phyloP scores from a whole-genome alignment of 2,888 invertebrate species.

The Spodoptera picta region DNA sequence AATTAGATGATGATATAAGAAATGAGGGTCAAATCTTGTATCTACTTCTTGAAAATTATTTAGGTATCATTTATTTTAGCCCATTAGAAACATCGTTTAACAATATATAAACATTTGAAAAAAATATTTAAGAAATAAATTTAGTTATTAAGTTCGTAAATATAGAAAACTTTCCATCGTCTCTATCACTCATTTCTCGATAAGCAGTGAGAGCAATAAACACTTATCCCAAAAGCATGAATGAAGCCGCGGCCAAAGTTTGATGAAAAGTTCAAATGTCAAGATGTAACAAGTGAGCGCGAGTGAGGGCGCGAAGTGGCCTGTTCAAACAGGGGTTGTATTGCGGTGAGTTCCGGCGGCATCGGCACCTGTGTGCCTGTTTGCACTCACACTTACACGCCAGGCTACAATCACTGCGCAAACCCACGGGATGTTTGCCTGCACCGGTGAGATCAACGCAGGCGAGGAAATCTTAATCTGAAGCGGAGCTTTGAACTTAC shows the following conservation, averaged over 20 bases:
- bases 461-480: conserved; percentile 85
- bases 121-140: too few species aligned
- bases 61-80: too few species aligned
- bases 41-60: too few species aligned
- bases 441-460: conserved; percentile 69
- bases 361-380: conserved; percentile 82
- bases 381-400: conserved; percentile 83
- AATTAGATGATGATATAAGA: too few species aligned
- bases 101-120: too few species aligned
- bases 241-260: conserved; percentile 40
- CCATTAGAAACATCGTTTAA: too few species aligned
- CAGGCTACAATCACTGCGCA: conserved; percentile 80
- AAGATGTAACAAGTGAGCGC: conserved; percentile 60
- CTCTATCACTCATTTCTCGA: conserved; percentile 3
- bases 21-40: too few species aligned
- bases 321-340: conserved; percentile 75
- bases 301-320: conserved; percentile 69
- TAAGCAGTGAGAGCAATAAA: conserved; percentile 43
- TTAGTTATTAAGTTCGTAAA: too few species aligned
- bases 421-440: conserved; percentile 76
- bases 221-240: conserved; percentile 35
- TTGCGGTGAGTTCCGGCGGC: conserved; percentile 62
- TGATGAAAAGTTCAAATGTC: conserved; percentile 72
- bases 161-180: conserved; percentile 1
- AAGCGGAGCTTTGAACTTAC: conserved; percentile 68